These are phyloP conservation scores for Tribolium madens DNA, from an alignment of 1,140 invertebrate genomes.

Conservation along the genomic window DNA sequence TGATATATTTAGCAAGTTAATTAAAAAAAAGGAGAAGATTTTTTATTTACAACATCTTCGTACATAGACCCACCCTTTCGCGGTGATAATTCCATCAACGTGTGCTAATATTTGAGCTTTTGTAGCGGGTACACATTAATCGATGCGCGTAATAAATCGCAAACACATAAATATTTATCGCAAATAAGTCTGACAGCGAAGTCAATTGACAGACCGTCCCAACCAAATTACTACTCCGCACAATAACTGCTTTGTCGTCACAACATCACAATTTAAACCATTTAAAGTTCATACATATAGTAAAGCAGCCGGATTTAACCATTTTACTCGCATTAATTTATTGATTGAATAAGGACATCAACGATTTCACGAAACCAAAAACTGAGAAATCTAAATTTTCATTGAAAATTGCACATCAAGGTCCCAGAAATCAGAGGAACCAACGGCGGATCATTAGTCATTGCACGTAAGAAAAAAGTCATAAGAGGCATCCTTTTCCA, in stretches of 20 bases:
- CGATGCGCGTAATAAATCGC: slow-evolving; percentile 1
- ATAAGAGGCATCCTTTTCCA: no score
- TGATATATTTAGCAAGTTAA: background rate
- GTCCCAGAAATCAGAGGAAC: background rate
- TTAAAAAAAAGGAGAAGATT: slow-evolving; percentile 1
- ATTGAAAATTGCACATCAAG: background rate
- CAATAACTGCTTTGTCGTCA: slow-evolving; percentile 29
- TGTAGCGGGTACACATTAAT: slow-evolving; percentile 3
- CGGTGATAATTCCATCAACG: background rate
- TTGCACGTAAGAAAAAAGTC: background rate
- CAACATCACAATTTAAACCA: slow-evolving; percentile 19
- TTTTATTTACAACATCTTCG: slow-evolving; percentile 21
- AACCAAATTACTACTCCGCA: slow-evolving; percentile 22
- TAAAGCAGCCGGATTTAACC: slow-evolving; percentile 11
- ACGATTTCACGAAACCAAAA: background rate
- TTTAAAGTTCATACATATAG: slow-evolving; percentile 4
- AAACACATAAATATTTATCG: slow-evolving; percentile 22
- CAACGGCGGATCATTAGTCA: background rate
- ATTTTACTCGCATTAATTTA: slow-evolving; percentile 2
- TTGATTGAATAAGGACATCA: slow-evolving; percentile 16
- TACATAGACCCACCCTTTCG: slow-evolving; percentile 8
- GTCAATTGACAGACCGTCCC: slow-evolving; percentile 3
- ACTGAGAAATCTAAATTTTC: background rate
- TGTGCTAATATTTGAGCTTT: slow-evolving; percentile 26
- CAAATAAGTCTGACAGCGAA: slow-evolving; percentile 19